Conservation (phyloP, 2,113 vertebrate genomes). For the Parus major region DNA sequence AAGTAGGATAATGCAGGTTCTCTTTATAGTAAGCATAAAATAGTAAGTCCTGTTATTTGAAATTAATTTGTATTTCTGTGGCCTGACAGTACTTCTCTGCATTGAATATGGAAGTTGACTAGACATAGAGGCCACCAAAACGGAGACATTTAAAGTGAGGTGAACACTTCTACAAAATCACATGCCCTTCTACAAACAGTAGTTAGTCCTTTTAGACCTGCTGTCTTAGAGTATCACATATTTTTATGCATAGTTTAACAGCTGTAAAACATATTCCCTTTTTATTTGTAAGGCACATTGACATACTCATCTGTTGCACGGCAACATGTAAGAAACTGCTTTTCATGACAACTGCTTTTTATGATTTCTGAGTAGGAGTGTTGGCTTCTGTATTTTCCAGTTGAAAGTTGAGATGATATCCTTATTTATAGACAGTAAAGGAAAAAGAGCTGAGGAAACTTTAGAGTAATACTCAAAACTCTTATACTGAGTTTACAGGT, state of each 20-base stretch:
- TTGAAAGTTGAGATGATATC: neutral
- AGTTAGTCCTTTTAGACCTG: neutral
- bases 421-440: neutral
- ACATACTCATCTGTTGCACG: slow-evolving; percentile 27
- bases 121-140: neutral
- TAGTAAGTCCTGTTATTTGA: neutral
- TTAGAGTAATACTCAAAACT: neutral
- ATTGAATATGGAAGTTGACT: neutral
- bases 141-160: neutral
- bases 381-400: slow-evolving; percentile 37
- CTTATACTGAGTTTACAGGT: neutral
- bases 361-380: slow-evolving; percentile 30
- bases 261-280: slow-evolving; percentile 20
- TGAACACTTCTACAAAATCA: neutral
- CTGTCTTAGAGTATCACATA: neutral
- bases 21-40: neutral
- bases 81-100: neutral
- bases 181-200: neutral
- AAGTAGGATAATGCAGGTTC: neutral
- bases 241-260: slow-evolving; percentile 4
- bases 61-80: neutral
- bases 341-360: slow-evolving; percentile 30
- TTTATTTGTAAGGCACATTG: slow-evolving; percentile 18
- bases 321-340: slow-evolving; percentile 21
- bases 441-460: neutral